phyloP scores from a whole-genome alignment of 2,797 vertebrate genomes.

The Cirrhinus mrigala region DNA sequence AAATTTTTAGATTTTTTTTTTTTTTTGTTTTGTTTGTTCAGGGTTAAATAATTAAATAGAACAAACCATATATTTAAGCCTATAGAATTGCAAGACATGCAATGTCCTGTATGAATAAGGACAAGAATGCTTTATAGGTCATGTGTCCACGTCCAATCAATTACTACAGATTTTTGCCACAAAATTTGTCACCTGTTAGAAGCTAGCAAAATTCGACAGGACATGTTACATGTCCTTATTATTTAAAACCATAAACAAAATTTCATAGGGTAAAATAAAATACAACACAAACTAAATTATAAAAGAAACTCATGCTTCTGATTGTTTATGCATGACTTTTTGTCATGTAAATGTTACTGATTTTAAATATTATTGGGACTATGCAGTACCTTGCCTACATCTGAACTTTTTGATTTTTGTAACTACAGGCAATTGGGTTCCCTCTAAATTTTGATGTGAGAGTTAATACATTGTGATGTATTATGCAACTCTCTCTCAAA shows the following conservation, averaged over 20 bases:
- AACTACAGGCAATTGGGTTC: constrained; percentile 4
- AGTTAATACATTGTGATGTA: background rate
- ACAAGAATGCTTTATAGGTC: background rate
- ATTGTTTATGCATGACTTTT: background rate
- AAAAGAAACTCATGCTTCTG: background rate
- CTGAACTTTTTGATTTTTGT: background rate
- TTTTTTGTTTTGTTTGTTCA: background rate
- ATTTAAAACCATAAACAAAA: background rate
- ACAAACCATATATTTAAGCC: background rate
- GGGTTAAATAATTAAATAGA: background rate
- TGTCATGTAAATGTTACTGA: background rate
- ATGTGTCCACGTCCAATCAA: background rate
- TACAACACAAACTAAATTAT: background rate
- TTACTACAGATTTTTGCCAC: background rate
- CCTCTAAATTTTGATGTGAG: constrained; percentile 2
- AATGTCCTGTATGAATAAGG: background rate
- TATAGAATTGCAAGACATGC: background rate
- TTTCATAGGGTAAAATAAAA: background rate
- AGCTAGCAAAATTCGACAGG: background rate
- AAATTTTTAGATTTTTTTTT: constrained; percentile 40
- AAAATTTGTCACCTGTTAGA: background rate
- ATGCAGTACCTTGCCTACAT: background rate
- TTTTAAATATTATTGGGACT: background rate
- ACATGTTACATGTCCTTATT: background rate
- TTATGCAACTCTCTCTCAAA: background rate